Conservation (phyloP, 2,797 vertebrate species). For the Siniperca obscura region DNA sequence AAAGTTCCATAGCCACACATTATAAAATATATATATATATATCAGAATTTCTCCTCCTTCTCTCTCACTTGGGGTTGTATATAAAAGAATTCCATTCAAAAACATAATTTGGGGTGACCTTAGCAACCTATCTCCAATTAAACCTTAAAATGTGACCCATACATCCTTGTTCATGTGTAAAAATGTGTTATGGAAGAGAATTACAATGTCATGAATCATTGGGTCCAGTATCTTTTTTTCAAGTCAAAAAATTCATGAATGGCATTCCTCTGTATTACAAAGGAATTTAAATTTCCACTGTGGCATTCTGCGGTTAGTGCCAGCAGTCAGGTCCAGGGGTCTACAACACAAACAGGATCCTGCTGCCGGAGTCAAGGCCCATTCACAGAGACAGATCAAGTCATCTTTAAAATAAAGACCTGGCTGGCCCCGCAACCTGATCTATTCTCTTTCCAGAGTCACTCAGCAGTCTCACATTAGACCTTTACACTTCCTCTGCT, state of each 20-base stretch:
- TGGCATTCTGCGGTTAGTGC: slow-evolving; percentile 46
- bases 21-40: no score
- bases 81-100: background rate
- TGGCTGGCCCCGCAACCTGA: slow-evolving; percentile 73
- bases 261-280: slow-evolving; percentile 68
- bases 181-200: slow-evolving; percentile 15
- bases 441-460: slow-evolving; percentile 71
- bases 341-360: slow-evolving; percentile 63
- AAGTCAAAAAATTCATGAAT: slow-evolving; percentile 61
- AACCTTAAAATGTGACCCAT: background rate
- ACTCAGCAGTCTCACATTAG: slow-evolving; percentile 78
- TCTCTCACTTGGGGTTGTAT: background rate
- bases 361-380: slow-evolving; percentile 53
- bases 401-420: slow-evolving; percentile 71
- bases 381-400: slow-evolving; percentile 67
- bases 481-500: slow-evolving; percentile 79
- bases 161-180: slow-evolving; percentile 20
- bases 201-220: slow-evolving; percentile 19
- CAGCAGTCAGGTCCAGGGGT: slow-evolving; percentile 55
- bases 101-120: background rate
- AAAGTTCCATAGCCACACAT: background rate
- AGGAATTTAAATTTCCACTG: slow-evolving; percentile 69
- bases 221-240: slow-evolving; percentile 44
- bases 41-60: background rate
- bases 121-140: background rate